Conservation (phyloP, 2,113 vertebrate species). For the Entosphenus tridentatus region DNA sequence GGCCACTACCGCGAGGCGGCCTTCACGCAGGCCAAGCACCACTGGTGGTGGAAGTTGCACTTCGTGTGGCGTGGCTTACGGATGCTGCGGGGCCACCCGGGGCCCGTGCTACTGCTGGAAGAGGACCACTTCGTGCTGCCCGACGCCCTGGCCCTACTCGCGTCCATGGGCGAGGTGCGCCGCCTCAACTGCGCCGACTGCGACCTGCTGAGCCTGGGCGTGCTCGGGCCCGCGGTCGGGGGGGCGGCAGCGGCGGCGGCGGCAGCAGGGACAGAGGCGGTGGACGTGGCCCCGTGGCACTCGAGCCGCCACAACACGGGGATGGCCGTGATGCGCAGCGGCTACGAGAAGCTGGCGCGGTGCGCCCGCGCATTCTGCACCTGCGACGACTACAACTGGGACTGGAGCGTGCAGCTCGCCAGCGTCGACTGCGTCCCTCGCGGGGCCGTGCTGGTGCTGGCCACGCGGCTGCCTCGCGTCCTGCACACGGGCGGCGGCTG, state of each 20-base stretch:
- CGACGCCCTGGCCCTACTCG: constrained; percentile 61
- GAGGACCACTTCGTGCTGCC: constrained; percentile 80
- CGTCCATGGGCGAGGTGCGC: constrained; percentile 39
- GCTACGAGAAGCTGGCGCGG: constrained; percentile 50
- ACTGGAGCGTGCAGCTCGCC: constrained; percentile 87
- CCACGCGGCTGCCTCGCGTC: constrained; percentile 59
- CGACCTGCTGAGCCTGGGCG: constrained; percentile 59
- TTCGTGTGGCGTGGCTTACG: constrained; percentile 76
- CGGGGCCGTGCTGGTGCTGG: constrained; percentile 72
- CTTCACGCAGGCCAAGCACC: constrained; percentile 92
- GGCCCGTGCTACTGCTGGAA: constrained; percentile 59
- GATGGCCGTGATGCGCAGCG: constrained; percentile 54
- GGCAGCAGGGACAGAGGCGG: constrained; percentile 25
- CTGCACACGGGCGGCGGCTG: constrained; percentile 93
- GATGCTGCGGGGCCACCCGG: constrained; percentile 37
- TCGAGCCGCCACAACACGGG: constrained; percentile 99
- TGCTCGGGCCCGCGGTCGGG: constrained; percentile 33
- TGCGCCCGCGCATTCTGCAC: constrained; percentile 94
- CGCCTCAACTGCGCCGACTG: constrained; percentile 52
- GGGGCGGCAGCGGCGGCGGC: constrained; percentile 56
- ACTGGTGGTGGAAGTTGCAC: constrained; percentile 99
- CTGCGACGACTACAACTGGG: constrained; percentile 98
- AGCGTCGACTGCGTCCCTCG: constrained; percentile 68
- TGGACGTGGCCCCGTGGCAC: constrained; percentile 83
- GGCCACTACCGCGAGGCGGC: constrained; percentile 88